These are phyloP conservation scores for Pelmatolapia mariae DNA, from an alignment of 2,113 vertebrate genomes.

Conservation along the genomic window DNA sequence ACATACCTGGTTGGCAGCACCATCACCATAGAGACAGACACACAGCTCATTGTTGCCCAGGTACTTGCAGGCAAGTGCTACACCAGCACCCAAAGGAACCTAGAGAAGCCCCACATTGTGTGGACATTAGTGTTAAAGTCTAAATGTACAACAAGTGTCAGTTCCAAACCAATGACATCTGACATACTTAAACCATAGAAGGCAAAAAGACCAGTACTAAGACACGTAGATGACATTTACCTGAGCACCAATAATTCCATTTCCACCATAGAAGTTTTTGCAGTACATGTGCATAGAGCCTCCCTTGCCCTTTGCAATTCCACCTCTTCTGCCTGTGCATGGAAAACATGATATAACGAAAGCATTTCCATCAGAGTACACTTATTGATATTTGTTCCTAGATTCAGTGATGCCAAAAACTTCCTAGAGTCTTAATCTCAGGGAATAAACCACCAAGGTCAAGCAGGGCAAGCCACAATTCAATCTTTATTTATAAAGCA, in stretches of 20 bases:
- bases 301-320: conserved; percentile 92
- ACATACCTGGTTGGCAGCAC: conserved; percentile 93
- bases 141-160: background rate
- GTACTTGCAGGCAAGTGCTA: conserved; percentile 90
- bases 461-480: background rate
- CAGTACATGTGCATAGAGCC: conserved; percentile 98
- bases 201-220: background rate
- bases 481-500: too few relatives aligned
- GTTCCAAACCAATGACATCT: background rate
- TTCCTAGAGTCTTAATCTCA: background rate
- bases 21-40: conserved; percentile 87
- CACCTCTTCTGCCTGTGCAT: conserved; percentile 84
- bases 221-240: conserved; percentile 49
- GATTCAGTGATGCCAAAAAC: background rate
- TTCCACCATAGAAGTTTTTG: conserved; percentile 94
- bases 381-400: background rate
- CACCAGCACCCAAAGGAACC: conserved; percentile 92
- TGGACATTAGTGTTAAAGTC: background rate
- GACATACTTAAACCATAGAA: background rate
- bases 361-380: background rate
- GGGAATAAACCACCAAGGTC: background rate
- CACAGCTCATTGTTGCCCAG: conserved; percentile 80
- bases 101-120: conserved; percentile 14
- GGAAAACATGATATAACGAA: background rate
- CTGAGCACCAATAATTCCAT: conserved; percentile 97